These are phyloP conservation scores for Drosophila busckii DNA, from an alignment of 1,140 invertebrate species.

Conservation along the genomic window DNA sequence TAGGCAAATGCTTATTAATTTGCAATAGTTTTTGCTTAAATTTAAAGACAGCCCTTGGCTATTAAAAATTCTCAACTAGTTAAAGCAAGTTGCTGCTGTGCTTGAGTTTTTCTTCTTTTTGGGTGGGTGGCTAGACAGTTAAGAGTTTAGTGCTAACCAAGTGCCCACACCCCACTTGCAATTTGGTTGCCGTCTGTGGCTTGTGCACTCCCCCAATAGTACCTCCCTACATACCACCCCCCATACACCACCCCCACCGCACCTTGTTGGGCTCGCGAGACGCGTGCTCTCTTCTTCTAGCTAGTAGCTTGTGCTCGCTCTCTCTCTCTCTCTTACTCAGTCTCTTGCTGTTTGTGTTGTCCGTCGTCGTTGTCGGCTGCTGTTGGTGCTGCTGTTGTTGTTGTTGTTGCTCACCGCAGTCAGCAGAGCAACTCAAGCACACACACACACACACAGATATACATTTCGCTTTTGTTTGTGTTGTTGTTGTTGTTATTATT, in stretches of 20 bases:
- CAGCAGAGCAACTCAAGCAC: too few relatives aligned
- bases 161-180: constrained; percentile 13
- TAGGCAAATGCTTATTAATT: too few relatives aligned
- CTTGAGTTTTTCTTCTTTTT: too few relatives aligned
- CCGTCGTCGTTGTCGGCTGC: constrained; percentile 17
- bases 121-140: constrained; percentile 58
- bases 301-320: constrained; percentile 54
- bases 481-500: constrained; percentile 56
- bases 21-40: too few relatives aligned
- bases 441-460: constrained; percentile 71
- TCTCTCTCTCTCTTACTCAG: constrained; percentile 24
- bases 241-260: too few relatives aligned
- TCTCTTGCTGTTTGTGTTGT: constrained; percentile 17
- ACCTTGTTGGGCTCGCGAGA: constrained; percentile 63
- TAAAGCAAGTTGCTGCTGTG: too few relatives aligned
- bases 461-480: constrained; percentile 57
- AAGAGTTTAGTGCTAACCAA: constrained; percentile 9
- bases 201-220: too few relatives aligned
- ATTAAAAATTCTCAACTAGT: too few relatives aligned
- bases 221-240: too few relatives aligned
- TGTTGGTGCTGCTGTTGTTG: constrained; percentile 21
- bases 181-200: constrained; percentile 35
- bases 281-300: constrained; percentile 57
- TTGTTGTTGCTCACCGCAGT: constrained; percentile 57
- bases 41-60: too few relatives aligned